Evolutionary conservation across 2,888 invertebrate genomes (phyloP).

Genomic region (Lepidocyrtinus sp.): DNA sequence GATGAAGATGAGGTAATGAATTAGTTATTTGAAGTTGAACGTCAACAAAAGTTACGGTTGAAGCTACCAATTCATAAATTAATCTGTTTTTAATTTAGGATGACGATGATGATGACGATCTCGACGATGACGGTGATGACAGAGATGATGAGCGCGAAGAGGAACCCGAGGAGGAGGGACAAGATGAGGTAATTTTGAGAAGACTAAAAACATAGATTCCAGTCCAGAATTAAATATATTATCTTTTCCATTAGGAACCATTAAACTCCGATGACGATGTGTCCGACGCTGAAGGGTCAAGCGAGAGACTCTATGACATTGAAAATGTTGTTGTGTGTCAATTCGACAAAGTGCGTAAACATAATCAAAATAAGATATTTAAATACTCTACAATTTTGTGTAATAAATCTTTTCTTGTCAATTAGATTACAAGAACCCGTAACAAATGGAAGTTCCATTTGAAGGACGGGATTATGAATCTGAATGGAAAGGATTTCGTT

Average conservation of each 20-base stretch:
- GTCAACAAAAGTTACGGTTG: too few relatives aligned
- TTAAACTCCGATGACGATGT: conserved; percentile 98
- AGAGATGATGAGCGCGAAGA: conserved; percentile 73
- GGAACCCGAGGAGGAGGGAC: conserved; percentile 78
- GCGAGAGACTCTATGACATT: conserved; percentile 93
- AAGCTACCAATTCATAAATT: neutral
- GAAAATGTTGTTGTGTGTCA: conserved; percentile 99
- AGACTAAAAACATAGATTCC: too few relatives aligned
- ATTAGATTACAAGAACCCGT: conserved; percentile 94
- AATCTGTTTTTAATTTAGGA: conserved; percentile 75
- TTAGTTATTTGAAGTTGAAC: too few relatives aligned
- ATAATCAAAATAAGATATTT: neutral
- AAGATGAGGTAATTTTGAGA: conserved; percentile 74
- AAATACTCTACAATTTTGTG: neutral
- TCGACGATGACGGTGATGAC: conserved; percentile 73
- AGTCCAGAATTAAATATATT: neutral
- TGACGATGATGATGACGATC: conserved; percentile 83
- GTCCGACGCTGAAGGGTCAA: conserved; percentile 88
- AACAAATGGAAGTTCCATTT: conserved; percentile 99
- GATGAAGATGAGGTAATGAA: conserved; percentile 50
- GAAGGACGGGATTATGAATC: conserved; percentile 99
- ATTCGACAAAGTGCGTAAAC: conserved; percentile 89
- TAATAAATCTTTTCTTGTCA: conserved; percentile 51
- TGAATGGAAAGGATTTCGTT: conserved; percentile 97
- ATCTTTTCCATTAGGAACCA: conserved; percentile 80